A percentile compares a stretch with the other conserved stretches of the same genome.
These are phyloP conservation scores for Drosophila mercatorum DNA, from an alignment of 2,888 invertebrate genomes.

Conservation along the genomic window DNA sequence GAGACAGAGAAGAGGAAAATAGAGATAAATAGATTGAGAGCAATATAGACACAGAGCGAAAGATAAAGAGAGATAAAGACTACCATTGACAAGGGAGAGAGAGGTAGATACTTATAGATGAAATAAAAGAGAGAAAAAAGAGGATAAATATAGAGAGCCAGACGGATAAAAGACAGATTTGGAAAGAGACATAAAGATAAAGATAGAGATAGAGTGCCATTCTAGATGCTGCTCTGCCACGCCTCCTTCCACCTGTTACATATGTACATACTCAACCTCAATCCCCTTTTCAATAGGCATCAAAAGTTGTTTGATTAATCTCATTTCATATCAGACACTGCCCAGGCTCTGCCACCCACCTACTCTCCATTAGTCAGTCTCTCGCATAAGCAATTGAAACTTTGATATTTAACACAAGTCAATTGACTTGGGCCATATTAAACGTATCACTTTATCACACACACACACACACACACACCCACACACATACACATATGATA, in stretches of 20 bases:
- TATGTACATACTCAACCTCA: background rate
- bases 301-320: background rate
- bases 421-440: slow-evolving; percentile 41
- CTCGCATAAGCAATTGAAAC: background rate
- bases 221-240: too few species aligned
- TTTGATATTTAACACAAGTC: slow-evolving; percentile 25
- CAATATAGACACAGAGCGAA: too few species aligned
- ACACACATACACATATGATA: background rate
- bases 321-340: background rate
- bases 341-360: background rate
- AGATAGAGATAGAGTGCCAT: background rate
- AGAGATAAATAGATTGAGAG: background rate
- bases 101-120: too few species aligned
- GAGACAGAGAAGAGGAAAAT: too few species aligned
- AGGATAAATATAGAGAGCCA: too few species aligned
- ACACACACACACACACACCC: background rate
- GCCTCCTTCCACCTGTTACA: background rate
- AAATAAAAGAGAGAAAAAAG: too few species aligned
- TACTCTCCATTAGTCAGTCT: background rate
- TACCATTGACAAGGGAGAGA: too few species aligned
- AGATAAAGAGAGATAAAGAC: too few species aligned
- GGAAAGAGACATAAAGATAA: background rate
- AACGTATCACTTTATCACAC: slow-evolving; percentile 27
- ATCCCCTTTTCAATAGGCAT: background rate
- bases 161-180: too few species aligned